phyloP scores from a whole-genome alignment of 2,797 vertebrate genomes.

The Stomatorhinus walkeri region DNA sequence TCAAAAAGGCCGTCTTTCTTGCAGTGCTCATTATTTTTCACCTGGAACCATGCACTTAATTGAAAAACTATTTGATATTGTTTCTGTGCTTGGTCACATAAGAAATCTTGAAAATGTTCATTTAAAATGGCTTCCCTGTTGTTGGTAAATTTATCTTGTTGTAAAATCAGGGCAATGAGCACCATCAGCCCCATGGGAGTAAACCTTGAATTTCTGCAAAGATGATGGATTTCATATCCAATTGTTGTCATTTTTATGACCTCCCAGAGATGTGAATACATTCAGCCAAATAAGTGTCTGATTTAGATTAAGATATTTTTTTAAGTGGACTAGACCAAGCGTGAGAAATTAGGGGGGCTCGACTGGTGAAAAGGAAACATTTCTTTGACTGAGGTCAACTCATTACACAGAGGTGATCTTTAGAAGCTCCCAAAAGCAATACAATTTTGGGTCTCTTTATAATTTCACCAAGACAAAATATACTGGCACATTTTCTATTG shows the following conservation, averaged over 20 bases:
- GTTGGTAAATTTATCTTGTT: neutral
- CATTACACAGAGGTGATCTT: neutral
- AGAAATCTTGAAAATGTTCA: neutral
- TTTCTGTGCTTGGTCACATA: slow-evolving; percentile 1
- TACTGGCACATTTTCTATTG: neutral
- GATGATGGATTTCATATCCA: neutral
- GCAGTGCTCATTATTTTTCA: neutral
- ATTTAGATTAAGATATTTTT: neutral
- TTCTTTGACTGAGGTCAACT: neutral
- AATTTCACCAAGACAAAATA: neutral
- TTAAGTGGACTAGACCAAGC: neutral
- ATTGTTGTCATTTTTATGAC: neutral
- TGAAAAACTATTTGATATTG: neutral
- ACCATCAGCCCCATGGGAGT: neutral
- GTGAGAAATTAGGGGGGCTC: neutral
- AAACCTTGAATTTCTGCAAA: neutral
- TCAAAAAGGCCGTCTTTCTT: neutral
- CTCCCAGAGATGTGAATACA: neutral
- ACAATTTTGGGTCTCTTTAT: neutral
- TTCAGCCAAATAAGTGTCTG: neutral
- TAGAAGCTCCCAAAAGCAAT: neutral
- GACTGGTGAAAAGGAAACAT: neutral
- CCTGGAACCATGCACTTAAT: neutral
- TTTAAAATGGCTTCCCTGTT: neutral
- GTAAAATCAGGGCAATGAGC: neutral